Evolutionary conservation across 2,797 vertebrate genomes (phyloP), one percentile per base, ranked within the genome.

Genomic region (Delichon dasypus): DNA sequence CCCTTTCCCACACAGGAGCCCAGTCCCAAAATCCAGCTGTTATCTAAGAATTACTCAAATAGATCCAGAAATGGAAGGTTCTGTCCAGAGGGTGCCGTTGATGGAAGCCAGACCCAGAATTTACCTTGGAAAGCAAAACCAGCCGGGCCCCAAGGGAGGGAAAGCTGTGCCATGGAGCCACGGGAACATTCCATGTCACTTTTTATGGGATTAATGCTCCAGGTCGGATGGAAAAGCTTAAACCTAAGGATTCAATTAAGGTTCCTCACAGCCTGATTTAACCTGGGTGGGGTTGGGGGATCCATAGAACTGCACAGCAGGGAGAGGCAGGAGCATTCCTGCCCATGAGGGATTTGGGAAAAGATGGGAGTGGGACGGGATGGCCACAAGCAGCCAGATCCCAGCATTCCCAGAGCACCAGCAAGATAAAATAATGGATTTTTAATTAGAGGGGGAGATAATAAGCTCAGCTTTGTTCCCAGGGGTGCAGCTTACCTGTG

Each of bases 211-310:
- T 89, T 70, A 65, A 65, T 23, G 55, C 55, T 53, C 36, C 1
- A 0, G 58, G 42, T 71, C 20, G 9, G 34, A 89, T 47, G 60
- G 92, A 68, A 89, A 93, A 60, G 80, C 42, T 93, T 94, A 64
- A 77, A 83, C 76, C 61, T 67, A 84, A 88, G 75, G 80, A 88
- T 84, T 93, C 80, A 60, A 68, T 95, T 67, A 74, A 32, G 40
- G 78, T 18, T 80, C 70, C 65, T 85, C 16, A 13, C 60, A 77
- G 72, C 27, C 79, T 90, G 60, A 77, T 88, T 77, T 73, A 66
- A 79, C 76, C 86, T 26, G 3, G 47, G 45, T 65, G 89, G 74
- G 42, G 44, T 6, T 12, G 47, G 5, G 68, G 53, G 38, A 66
- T 32, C 61, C 9, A 17, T 25, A 21, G 36, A 65, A 42, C 20